These are phyloP conservation scores for Chauna torquata DNA, from an alignment of 2,113 vertebrate species.

Conservation along the genomic window DNA sequence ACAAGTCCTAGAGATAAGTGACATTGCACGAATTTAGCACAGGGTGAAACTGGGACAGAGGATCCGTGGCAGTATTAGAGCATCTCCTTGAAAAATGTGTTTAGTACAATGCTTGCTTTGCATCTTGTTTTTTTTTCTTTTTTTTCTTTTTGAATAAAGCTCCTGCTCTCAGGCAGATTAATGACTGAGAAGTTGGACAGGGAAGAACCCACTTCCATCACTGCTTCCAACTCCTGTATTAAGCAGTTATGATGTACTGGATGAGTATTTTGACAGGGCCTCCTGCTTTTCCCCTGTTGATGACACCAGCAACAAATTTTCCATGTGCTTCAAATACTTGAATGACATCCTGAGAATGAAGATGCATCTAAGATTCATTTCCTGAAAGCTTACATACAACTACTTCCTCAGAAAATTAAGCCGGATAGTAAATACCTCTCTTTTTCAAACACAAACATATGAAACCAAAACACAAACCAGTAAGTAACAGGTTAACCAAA, in stretches of 20 bases:
- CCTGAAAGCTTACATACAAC: background rate
- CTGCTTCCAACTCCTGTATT: background rate
- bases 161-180: background rate
- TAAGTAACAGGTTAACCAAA: slow-evolving; percentile 71
- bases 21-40: background rate
- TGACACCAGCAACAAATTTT: background rate
- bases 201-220: background rate
- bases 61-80: accelerated
- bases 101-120: background rate
- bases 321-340: background rate
- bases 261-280: background rate
- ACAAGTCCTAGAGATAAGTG: background rate
- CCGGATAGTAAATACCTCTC: background rate
- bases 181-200: background rate
- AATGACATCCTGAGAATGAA: background rate
- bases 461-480: slow-evolving; percentile 33
- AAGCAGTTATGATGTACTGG: background rate
- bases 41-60: background rate
- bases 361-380: background rate
- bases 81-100: background rate
- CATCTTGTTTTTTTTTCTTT: background rate
- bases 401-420: slow-evolving; percentile 32
- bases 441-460: background rate
- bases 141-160: background rate
- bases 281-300: background rate